Base-by-base conservation (phyloP, 2,888 invertebrate species). In the Calliphora vomitoria region DNA sequence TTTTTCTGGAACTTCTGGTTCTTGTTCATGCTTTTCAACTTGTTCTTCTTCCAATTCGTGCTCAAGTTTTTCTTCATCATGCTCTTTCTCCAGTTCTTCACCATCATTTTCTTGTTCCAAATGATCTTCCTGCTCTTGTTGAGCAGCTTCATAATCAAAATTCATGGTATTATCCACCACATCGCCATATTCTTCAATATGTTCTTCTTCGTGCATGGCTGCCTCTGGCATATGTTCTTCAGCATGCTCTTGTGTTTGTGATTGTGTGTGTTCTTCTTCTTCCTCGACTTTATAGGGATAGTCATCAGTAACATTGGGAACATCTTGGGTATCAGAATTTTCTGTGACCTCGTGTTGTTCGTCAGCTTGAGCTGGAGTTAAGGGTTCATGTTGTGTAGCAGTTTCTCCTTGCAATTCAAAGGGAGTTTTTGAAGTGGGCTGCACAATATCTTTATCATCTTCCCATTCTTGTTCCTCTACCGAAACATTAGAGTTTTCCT, bases 251-350 rank as follows among this genome's bases (percentile, higher is more conserved):
- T n/a, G 8, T 1, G 69, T 35, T 50, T 71, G 82, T 2, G 78
- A 60, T 8, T 83, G 50, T 8, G 44, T 74, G 25, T 85, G 76
- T 82, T 91, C 91, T 80, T 92, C 92, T 72, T 93, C 93, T 72
- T 92, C 92, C 8, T 93, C 93, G 44, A 92, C 91, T 88, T 93
- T 92, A 87, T 93, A 93, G 4, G 93, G 93, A 91, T 93, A 93
- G 68, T 93, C 93, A 79, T 93, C 92, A 44, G 89, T 89, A 10
- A 38, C 53, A 8, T 66, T 81, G 5, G 74, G 41, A 47, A 80
- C 35, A 60, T 90, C 90, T 20, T 81, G 87, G 8, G n/a, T 31
- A 10, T 62, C 53, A 8, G 86, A 66, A 60, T 90, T 90, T 64
- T 85, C 78, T 0, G 90, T 89, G 44, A 88, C 89, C 4, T 66